Conservation (phyloP, 2,888 invertebrate genomes). For the Andrena trimmerana region DNA sequence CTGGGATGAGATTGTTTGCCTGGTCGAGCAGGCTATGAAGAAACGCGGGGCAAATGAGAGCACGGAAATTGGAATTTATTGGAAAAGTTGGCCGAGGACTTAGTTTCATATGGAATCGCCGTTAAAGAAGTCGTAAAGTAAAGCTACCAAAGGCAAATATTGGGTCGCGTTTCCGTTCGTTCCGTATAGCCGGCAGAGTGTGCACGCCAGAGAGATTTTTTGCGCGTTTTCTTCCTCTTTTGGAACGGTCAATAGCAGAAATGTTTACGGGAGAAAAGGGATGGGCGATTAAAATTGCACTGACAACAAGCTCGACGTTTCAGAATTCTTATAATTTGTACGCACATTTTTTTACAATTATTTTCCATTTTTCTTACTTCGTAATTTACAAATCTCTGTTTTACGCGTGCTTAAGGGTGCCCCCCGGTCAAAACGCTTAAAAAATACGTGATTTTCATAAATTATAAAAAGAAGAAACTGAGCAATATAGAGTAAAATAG, state of each 20-base stretch:
- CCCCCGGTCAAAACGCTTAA: too few species aligned
- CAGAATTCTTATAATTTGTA: too few species aligned
- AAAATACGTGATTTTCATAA: too few species aligned
- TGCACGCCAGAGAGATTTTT: background rate
- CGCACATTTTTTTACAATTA: too few species aligned
- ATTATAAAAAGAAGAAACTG: too few species aligned
- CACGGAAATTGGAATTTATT: conserved; percentile 44
- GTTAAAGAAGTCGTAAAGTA: conserved; percentile 27
- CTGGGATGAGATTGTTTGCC: background rate
- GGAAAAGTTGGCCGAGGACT: conserved; percentile 32
- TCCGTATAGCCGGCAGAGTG: conserved; percentile 5
- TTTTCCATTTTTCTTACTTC: too few species aligned
- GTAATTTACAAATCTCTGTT: too few species aligned
- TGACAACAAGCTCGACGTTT: too few species aligned
- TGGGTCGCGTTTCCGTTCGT: conserved; percentile 24
- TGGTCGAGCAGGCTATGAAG: conserved; percentile 2
- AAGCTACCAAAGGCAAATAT: conserved; percentile 39
- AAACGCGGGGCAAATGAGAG: conserved; percentile 17
- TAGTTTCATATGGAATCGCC: conserved; percentile 29
- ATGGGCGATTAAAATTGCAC: background rate
- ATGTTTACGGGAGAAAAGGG: background rate
- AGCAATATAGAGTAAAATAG: too few species aligned
- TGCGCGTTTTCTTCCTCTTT: background rate
- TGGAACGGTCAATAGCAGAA: background rate
- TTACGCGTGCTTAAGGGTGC: too few species aligned